Percentiles rank a stretch among this genome's conserved stretches.
These are phyloP conservation scores for Ammodytes marinus DNA, from an alignment of 2,113 vertebrate species.

Conservation along the genomic window DNA sequence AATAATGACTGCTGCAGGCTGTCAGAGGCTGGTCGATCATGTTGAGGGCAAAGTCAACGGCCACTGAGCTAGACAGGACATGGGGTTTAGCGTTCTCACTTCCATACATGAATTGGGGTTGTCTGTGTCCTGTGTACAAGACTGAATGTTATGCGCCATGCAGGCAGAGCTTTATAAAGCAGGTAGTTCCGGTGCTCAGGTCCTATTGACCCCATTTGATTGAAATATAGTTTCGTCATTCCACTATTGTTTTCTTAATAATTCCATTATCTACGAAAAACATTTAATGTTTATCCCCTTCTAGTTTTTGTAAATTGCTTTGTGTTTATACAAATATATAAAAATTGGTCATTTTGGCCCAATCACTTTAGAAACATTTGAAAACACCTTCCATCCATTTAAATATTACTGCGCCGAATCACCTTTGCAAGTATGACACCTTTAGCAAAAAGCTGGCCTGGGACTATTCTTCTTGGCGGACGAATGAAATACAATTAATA, in stretches of 20 bases:
- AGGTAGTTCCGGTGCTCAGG: constrained; percentile 14
- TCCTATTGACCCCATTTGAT: constrained; percentile 14
- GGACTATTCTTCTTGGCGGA: constrained; percentile 34
- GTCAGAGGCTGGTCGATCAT: constrained; percentile 62
- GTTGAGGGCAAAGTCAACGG: constrained; percentile 34
- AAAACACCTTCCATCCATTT: constrained; percentile 7
- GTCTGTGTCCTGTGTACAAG: no score
- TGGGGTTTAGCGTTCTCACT: not conserved
- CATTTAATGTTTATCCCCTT: no score
- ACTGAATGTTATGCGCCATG: no score
- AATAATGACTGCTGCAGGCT: constrained; percentile 75
- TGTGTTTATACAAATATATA: no score
- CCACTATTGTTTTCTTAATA: no score
- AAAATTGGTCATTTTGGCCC: not conserved
- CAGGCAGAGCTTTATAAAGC: not conserved
- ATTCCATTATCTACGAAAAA: no score
- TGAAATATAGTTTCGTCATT: no score
- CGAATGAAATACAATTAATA: not conserved
- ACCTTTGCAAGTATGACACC: not conserved
- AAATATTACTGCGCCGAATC: constrained; percentile 39
- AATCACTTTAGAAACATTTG: not conserved
- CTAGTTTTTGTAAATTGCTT: no score
- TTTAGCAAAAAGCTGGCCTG: fast-evolving
- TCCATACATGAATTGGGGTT: not conserved
- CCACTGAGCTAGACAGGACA: not conserved